phyloP scores from a whole-genome alignment of 2,888 invertebrate species.

The Tinea pellionella region DNA sequence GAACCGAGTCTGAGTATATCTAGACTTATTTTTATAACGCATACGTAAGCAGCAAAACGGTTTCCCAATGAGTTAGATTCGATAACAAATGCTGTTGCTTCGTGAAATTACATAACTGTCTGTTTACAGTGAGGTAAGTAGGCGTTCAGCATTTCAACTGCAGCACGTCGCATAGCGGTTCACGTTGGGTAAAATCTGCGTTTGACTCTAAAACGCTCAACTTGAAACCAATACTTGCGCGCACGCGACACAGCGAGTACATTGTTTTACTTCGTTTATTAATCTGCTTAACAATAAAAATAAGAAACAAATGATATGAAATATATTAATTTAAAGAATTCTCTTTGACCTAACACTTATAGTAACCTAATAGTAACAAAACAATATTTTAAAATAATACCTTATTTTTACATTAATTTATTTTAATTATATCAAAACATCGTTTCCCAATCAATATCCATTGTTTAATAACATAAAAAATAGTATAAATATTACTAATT shows the following conservation, averaged over 20 bases:
- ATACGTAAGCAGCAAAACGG: neutral
- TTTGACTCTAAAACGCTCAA: neutral
- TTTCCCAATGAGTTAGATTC: constrained; percentile 1
- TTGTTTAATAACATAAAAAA: no score
- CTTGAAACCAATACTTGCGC: neutral
- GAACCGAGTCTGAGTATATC: neutral
- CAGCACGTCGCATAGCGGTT: neutral
- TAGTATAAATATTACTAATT: no score
- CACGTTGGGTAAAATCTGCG: neutral
- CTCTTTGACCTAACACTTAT: no score
- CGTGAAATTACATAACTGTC: constrained; percentile 1
- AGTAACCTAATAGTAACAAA: no score
- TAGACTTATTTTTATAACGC: neutral
- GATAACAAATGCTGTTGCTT: constrained; percentile 1
- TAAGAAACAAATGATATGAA: no score
- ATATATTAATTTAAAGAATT: no score
- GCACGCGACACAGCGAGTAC: neutral
- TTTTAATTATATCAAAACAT: no score
- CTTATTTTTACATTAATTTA: no score
- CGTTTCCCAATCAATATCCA: no score
- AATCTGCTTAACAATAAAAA: no score
- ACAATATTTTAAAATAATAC: no score
- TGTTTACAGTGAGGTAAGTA: constrained; percentile 1
- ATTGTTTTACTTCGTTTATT: no score
- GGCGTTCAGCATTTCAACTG: neutral